These are phyloP conservation scores for Aleiodes testaceus DNA, from an alignment of 2,888 invertebrate species.

Conservation along the genomic window DNA sequence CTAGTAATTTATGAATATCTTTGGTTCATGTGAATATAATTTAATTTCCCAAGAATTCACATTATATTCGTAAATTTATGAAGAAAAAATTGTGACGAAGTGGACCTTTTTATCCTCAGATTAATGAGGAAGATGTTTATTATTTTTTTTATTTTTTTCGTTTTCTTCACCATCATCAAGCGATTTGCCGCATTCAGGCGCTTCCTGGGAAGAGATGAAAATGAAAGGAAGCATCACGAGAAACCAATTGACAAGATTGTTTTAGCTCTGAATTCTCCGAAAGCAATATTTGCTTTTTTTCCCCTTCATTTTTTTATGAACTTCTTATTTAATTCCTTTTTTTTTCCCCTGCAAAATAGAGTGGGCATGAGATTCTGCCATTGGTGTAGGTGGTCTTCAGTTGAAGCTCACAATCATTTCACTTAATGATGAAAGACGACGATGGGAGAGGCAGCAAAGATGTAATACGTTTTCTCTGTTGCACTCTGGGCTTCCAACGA, in stretches of 20 bases:
- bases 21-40: too few species aligned
- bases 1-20: background rate
- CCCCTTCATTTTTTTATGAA: too few species aligned
- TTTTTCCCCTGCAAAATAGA: background rate
- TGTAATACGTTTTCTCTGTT: too few species aligned
- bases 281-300: slow-evolving; percentile 16
- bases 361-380: slow-evolving; percentile 4
- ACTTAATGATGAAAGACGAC: slow-evolving; percentile 61
- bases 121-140: too few species aligned
- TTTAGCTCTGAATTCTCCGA: slow-evolving; percentile 27
- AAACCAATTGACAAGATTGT: slow-evolving; percentile 42
- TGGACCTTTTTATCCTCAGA: too few species aligned
- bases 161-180: too few species aligned
- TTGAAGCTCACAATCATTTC: slow-evolving; percentile 59
- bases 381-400: slow-evolving; percentile 62
- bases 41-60: too few species aligned
- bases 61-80: too few species aligned
- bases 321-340: too few species aligned
- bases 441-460: background rate
- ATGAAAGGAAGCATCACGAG: slow-evolving; percentile 36
- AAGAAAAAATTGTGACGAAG: too few species aligned
- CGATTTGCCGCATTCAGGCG: slow-evolving; percentile 6
- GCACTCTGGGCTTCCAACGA: background rate
- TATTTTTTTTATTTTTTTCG: too few species aligned
- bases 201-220: slow-evolving; percentile 24